Conservation (phyloP, 2,797 vertebrate species). For the Phataginus tricuspis region DNA sequence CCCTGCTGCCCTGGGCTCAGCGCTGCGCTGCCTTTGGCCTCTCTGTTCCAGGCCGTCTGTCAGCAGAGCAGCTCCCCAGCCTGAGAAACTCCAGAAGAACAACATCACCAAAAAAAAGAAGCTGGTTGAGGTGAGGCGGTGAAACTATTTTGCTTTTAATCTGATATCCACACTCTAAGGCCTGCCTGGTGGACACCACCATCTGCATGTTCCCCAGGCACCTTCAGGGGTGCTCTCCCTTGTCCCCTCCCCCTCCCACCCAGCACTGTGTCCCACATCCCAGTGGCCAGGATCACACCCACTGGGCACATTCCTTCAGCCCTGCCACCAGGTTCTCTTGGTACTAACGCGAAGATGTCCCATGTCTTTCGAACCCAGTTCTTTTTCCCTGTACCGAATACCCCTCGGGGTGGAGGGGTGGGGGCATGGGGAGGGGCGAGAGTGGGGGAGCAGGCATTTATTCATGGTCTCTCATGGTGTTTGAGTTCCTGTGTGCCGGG, state of each 20-base stretch:
- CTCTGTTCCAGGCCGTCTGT: constrained; percentile 91
- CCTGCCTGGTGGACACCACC: not conserved
- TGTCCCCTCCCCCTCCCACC: not conserved
- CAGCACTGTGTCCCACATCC: not conserved
- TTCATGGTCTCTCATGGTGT: rapidly evolving
- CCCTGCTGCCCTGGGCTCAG: not conserved
- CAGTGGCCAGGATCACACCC: not conserved
- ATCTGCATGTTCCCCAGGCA: not conserved
- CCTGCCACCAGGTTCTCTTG: not conserved
- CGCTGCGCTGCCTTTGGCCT: not conserved
- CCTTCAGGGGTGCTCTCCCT: not conserved
- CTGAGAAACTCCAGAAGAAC: constrained; percentile 96
- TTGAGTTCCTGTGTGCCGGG: not conserved
- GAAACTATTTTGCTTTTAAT: not conserved
- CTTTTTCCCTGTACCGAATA: not conserved
- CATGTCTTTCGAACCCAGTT: not conserved
- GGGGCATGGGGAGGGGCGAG: rapidly evolving
- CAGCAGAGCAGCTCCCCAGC: constrained; percentile 95
- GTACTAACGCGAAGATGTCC: not conserved
- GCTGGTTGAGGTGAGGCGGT: constrained; percentile 90
- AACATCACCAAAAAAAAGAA: constrained; percentile 96
- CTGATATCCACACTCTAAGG: not conserved
- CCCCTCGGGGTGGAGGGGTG: not conserved
- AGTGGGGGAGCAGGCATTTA: rapidly evolving
- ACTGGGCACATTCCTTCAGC: not conserved